Base-by-base conservation (phyloP, 2,888 invertebrate genomes). In the Andrena trimmerana region DNA sequence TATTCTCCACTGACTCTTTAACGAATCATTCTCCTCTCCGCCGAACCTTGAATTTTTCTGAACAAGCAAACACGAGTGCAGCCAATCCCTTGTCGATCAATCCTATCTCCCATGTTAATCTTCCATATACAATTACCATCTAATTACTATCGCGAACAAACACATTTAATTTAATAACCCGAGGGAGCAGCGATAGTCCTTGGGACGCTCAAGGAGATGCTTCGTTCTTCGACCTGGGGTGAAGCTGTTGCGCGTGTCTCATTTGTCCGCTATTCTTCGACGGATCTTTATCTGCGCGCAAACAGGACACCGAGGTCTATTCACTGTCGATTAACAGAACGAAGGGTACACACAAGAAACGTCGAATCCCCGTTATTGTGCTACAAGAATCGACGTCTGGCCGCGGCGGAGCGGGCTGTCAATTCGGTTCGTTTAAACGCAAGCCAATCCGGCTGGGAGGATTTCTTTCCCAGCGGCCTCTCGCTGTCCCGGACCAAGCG, bases 351-450 rank as follows among this genome's bases (percentile, higher is more conserved):
- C n/a, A 20, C 27, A 20, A 24, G 48, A 33, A 57, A 33, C 48
- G 33, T 31, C 29, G 42, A 66, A 69, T 69, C 52, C 10, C 27
- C 36, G 29, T 68, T 63, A 65, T 68, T 54, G 29, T 70, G 3
- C 20, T 7, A 29, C n/a, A n/a, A 27, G 54, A 59, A 31, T 20
- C 31, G 60, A 59, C 65, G 50, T 33, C 20, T 10, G 1, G 42
- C 8, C 70, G 27, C 27, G 2, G 8, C 27, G 59, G 27, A 60
- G 48, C 16, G 8, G 60, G 33, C 63, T 65, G 54, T 81, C 81
- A 80, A 73, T 81, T 59, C 62, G 36, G 27, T 65, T 68, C 67
- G 70, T 80, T 62, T 57, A 57, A 57, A 59, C 54, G 36, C 48
- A 54, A 65, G 63, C 52, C 81, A 42, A 81, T 80, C 57, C 50